These are phyloP conservation scores for Drosophila picticornis DNA, from an alignment of 2,888 invertebrate genomes.

Conservation along the genomic window DNA sequence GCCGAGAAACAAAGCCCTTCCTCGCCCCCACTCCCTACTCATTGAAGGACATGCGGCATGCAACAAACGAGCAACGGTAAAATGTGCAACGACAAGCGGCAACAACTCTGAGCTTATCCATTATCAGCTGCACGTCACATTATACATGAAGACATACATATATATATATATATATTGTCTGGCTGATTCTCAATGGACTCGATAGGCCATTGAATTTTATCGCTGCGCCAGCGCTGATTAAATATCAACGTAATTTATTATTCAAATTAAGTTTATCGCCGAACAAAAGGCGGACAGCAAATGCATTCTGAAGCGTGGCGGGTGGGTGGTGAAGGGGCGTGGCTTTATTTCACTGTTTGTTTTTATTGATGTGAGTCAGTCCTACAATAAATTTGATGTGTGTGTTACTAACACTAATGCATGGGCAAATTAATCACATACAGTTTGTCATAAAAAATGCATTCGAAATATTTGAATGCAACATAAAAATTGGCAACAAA, in stretches of 20 bases:
- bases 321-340: background rate
- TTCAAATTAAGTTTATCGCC: constrained; percentile 77
- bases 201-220: constrained; percentile 72
- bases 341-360: constrained; percentile 27
- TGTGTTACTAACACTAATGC: constrained; percentile 43
- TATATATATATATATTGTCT: constrained; percentile 5
- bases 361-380: constrained; percentile 30
- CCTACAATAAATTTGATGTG: constrained; percentile 60
- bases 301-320: constrained; percentile 19
- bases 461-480: constrained; percentile 59
- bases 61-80: constrained; percentile 22
- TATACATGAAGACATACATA: constrained; percentile 16
- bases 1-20: constrained; percentile 34
- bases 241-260: constrained; percentile 79
- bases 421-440: constrained; percentile 54
- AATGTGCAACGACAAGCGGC: constrained; percentile 10
- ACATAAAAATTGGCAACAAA: background rate
- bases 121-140: constrained; percentile 69
- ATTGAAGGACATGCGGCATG: constrained; percentile 22
- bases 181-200: constrained; percentile 33
- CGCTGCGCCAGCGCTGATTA: constrained; percentile 72
- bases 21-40: too few species aligned
- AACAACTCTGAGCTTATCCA: constrained; percentile 54
- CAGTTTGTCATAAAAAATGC: constrained; percentile 65
- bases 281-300: constrained; percentile 65